These are phyloP conservation scores for Orchesella flavescens DNA, from an alignment of 2,888 invertebrate species.

Conservation along the genomic window DNA sequence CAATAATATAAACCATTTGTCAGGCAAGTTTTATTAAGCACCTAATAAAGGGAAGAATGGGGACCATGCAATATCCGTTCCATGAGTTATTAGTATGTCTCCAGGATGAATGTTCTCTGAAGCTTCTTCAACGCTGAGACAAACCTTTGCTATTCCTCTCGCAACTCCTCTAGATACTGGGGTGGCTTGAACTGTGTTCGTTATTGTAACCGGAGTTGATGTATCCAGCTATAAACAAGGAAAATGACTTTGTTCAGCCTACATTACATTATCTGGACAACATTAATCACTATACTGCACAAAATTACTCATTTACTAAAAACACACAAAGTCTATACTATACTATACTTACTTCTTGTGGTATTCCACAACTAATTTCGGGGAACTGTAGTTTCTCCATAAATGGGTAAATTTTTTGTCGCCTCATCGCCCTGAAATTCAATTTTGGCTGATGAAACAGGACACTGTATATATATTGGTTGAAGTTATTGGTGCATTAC, in stretches of 20 bases:
- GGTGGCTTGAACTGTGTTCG: conserved; percentile 68
- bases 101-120: conserved; percentile 75
- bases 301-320: conserved; percentile 2
- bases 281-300: neutral
- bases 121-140: conserved; percentile 68
- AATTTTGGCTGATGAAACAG: conserved; percentile 60
- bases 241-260: neutral
- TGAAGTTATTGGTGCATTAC: no score
- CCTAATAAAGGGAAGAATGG: conserved; percentile 87
- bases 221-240: conserved; percentile 51
- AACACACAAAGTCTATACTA: no score
- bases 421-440: conserved; percentile 79
- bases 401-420: conserved; percentile 78
- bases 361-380: conserved; percentile 78
- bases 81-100: conserved; percentile 84
- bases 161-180: conserved; percentile 70
- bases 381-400: conserved; percentile 81
- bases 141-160: conserved; percentile 70
- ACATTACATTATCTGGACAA: no score
- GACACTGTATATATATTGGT: neutral
- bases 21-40: neutral
- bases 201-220: conserved; percentile 52
- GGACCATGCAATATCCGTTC: conserved; percentile 89
- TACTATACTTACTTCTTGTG: conserved; percentile 74
- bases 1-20: neutral